Evolutionary conservation across 2,113 vertebrate genomes (phyloP).

Genomic region (Litocranius walleri): DNA sequence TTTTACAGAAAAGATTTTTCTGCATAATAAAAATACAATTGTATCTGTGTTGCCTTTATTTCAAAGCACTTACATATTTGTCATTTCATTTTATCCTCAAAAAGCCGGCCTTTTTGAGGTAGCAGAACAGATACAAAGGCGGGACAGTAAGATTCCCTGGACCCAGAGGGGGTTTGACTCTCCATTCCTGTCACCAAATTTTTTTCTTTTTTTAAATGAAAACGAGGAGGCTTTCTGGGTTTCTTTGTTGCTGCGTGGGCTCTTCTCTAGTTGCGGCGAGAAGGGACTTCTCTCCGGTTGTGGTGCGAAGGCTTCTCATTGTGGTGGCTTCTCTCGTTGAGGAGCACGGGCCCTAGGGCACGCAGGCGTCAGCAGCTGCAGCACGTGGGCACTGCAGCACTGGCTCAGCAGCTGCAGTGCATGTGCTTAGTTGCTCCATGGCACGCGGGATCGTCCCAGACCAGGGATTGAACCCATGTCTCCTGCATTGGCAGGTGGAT

Average conservation of each 20-base stretch:
- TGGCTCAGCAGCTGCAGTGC: background rate
- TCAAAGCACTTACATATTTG: background rate
- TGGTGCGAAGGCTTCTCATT: background rate
- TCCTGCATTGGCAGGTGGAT: background rate
- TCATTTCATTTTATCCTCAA: background rate
- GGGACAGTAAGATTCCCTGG: background rate
- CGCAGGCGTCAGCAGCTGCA: background rate
- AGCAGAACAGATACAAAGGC: background rate
- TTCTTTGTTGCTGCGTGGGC: background rate
- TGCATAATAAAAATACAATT: background rate
- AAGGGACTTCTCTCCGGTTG: background rate
- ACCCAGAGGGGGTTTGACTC: background rate
- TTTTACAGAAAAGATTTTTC: conserved; percentile 1
- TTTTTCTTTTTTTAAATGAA: background rate
- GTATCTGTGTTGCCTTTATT: background rate
- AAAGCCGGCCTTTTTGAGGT: background rate
- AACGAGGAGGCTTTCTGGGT: background rate
- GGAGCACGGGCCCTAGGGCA: background rate
- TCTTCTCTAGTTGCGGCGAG: background rate
- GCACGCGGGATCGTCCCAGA: background rate
- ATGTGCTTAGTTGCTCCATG: background rate
- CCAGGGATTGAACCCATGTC: background rate
- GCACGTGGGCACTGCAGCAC: background rate
- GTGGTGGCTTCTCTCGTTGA: background rate
- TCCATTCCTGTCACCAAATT: background rate